These are phyloP conservation scores for Opisthocomus hoazin DNA, from an alignment of 2,113 vertebrate species.

Conservation along the genomic window DNA sequence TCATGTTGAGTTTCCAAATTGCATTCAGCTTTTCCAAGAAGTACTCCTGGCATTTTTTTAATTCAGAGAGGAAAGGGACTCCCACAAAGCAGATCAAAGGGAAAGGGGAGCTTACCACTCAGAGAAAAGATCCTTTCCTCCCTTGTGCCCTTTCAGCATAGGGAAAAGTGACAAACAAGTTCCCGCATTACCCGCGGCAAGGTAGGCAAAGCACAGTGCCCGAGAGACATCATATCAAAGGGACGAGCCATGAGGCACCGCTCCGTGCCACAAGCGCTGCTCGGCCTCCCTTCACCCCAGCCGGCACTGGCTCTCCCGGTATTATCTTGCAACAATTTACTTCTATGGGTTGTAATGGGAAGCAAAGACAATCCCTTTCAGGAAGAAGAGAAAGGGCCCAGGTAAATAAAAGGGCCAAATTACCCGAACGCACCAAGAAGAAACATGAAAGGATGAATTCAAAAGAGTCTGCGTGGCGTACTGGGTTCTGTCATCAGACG, in stretches of 20 bases:
- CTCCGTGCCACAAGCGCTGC: background rate
- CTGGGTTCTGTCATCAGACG: background rate
- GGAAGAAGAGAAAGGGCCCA: background rate
- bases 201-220: background rate
- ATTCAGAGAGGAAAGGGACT: background rate
- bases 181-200: background rate
- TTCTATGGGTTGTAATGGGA: background rate
- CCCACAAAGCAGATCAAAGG: slow-evolving; percentile 28
- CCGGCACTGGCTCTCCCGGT: background rate
- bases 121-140: background rate
- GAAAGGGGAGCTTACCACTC: background rate
- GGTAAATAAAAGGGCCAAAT: slow-evolving; percentile 19
- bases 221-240: slow-evolving; percentile 26
- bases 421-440: background rate
- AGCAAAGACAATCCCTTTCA: background rate
- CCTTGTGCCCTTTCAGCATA: background rate
- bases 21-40: slow-evolving; percentile 19
- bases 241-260: background rate
- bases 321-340: background rate
- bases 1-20: background rate
- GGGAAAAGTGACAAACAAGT: slow-evolving; percentile 32
- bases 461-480: accelerated
- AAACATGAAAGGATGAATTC: background rate
- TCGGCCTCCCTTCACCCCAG: background rate
- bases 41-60: background rate